These are phyloP conservation scores for Cryptoleucopteryx plumbea DNA, from an alignment of 2,113 vertebrate genomes.

Conservation along the genomic window DNA sequence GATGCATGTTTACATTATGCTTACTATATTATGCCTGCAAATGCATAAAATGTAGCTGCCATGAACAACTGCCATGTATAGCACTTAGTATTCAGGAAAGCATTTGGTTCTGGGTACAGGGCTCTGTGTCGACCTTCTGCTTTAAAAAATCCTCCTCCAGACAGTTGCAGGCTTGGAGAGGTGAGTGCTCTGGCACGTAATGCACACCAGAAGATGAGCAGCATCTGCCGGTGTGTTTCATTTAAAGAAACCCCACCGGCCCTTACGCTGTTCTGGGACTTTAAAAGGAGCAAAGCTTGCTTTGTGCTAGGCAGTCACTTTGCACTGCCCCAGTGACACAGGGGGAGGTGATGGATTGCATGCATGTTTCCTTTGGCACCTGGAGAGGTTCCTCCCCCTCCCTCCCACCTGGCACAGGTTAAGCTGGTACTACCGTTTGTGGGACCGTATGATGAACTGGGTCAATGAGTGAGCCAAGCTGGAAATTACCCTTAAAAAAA, in stretches of 20 bases:
- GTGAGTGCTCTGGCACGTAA: neutral
- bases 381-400: neutral
- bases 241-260: neutral
- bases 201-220: neutral
- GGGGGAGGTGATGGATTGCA: fast-evolving
- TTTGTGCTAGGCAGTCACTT: neutral
- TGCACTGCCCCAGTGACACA: neutral
- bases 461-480: neutral
- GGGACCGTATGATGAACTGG: neutral
- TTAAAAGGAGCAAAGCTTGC: neutral
- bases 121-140: neutral
- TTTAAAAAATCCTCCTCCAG: neutral
- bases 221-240: neutral
- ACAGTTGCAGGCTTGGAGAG: neutral
- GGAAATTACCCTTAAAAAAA: neutral
- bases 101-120: neutral
- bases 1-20: conserved; percentile 62
- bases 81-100: neutral
- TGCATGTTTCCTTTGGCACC: neutral
- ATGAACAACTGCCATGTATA: conserved; percentile 6
- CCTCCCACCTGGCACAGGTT: neutral
- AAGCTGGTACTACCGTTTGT: neutral
- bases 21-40: conserved; percentile 59
- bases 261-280: neutral
- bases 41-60: neutral